Conservation (phyloP, 2,888 invertebrate genomes). For the Cantharis flavilabris region DNA sequence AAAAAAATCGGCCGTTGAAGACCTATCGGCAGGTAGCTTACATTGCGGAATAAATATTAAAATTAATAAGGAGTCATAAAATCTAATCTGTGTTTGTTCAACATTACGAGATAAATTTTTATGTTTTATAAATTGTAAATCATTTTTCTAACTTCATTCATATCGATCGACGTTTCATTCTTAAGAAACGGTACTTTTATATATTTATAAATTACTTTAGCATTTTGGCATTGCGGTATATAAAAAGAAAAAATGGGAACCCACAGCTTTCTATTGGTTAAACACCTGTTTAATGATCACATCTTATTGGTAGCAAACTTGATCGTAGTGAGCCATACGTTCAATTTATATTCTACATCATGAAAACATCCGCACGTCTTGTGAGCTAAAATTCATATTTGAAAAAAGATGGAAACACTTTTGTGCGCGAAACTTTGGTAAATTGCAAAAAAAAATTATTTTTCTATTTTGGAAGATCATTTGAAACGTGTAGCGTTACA, state of each 20-base stretch:
- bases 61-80: neutral
- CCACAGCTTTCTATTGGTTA: slow-evolving; percentile 27
- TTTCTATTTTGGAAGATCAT: neutral
- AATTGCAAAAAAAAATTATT: neutral
- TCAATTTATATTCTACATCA: slow-evolving; percentile 18
- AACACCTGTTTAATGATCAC: slow-evolving; percentile 28
- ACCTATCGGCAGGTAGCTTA: neutral
- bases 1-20: too few relatives aligned
- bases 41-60: too few relatives aligned
- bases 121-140: neutral
- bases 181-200: slow-evolving; percentile 21
- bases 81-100: neutral
- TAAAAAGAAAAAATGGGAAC: slow-evolving; percentile 19
- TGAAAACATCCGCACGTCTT: slow-evolving; percentile 26
- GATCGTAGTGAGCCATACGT: slow-evolving; percentile 29
- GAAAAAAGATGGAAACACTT: neutral
- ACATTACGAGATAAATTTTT: neutral
- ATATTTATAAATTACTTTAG: slow-evolving; percentile 22
- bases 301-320: slow-evolving; percentile 31
- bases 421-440: neutral
- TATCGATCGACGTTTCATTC: neutral
- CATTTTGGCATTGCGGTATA: slow-evolving; percentile 21
- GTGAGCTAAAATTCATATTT: neutral
- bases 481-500: neutral
- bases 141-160: slow-evolving; percentile 35